Base-by-base conservation (phyloP, 2,888 invertebrate genomes). In the Pogonocherus hispidulus region DNA sequence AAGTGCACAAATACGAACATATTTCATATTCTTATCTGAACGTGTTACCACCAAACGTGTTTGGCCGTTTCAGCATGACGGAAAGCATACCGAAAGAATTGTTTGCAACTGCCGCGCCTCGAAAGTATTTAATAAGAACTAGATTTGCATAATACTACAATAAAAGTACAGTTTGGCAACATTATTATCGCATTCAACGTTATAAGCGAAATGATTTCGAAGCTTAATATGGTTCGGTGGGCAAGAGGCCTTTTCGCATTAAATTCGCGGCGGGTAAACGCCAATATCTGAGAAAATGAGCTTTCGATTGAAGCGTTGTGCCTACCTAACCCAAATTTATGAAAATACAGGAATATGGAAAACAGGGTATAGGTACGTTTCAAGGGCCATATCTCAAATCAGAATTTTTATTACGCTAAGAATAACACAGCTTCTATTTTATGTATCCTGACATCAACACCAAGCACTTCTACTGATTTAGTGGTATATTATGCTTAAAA, bases 151-250 rank as follows among this genome's bases (percentile, higher is more conserved):
- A 65, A 65, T 65, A 55, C 54, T 47, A 55, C 65, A 46, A 69
- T 69, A 69, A 64, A 60, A 68, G 49, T 41, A 16, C 49, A 35
- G 54, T 62, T 44, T 69, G 41, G 55, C 54, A 69, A 62, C 69
- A 65, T 69, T 69, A 65, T 59, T 69, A 69, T 69, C 69, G 62
- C 65, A 69, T 69, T 69, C 49, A 60, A 65, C 62, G 56, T 65
- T 65, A 62, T 65, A 69, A 69, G 62, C 41, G 62, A 16, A 62
- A 65, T 47, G 55, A 54, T 65, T 64, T 44, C 57, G 44, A 59
- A 54, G 59, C 19, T 27, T 55, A 60, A 49, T 60, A 54, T 60
- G 51, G 64, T 44, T 68, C 64, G 9, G 49, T 57, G 27, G 57
- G 57, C 57, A 18, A 23, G 46, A 16, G 59, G 9, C 46, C 27